phyloP scores from a whole-genome alignment of 2,797 vertebrate genomes.

The Sparidentex hasta region DNA sequence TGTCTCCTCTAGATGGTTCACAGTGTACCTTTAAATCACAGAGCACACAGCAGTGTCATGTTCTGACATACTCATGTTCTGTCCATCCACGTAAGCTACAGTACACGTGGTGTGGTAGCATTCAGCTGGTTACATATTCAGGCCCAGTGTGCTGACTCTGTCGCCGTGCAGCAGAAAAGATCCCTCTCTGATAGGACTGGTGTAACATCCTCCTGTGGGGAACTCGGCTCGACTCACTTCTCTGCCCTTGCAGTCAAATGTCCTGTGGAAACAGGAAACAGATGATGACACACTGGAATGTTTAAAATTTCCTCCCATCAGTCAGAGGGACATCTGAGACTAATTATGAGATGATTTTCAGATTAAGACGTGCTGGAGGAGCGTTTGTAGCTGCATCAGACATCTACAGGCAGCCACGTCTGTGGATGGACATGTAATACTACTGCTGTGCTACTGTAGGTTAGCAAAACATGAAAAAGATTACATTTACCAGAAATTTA shows the following conservation, averaged over 20 bases:
- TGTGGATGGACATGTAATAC: no score
- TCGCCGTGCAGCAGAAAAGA: slow-evolving; percentile 92
- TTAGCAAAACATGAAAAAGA: no score
- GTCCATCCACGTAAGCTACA: neutral
- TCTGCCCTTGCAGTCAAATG: slow-evolving; percentile 86
- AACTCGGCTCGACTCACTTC: slow-evolving; percentile 88
- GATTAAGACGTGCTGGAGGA: neutral
- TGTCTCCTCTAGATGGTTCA: slow-evolving; percentile 86
- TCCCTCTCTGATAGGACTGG: slow-evolving; percentile 84
- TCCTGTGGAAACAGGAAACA: slow-evolving; percentile 79
- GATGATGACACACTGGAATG: slow-evolving; percentile 34
- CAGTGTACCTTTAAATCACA: slow-evolving; percentile 86
- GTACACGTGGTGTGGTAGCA: rapidly evolving
- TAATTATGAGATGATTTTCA: neutral
- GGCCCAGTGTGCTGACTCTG: slow-evolving; percentile 90
- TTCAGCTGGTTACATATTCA: slow-evolving; percentile 87
- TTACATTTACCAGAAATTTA: no score
- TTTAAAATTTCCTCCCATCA: neutral
- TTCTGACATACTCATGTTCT: neutral
- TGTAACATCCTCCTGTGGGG: slow-evolving; percentile 86
- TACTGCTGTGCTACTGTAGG: no score
- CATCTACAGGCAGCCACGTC: neutral
- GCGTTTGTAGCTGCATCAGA: neutral
- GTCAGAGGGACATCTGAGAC: neutral
- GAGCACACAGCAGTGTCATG: slow-evolving; percentile 15